Conservation (phyloP, 2,888 invertebrate species). For the Drosophila kuntzei region DNA sequence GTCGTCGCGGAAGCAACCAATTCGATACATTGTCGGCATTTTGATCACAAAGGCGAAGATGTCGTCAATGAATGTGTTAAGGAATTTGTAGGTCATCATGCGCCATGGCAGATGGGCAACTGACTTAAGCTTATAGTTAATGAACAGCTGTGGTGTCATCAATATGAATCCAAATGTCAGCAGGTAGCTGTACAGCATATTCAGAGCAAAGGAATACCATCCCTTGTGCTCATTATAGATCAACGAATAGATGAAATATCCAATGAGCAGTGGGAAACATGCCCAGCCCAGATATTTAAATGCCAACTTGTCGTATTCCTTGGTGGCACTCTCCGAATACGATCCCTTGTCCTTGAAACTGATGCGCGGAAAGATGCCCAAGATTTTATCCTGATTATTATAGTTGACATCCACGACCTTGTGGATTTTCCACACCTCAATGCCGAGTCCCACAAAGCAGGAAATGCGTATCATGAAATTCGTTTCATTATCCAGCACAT, state of each 20-base stretch:
- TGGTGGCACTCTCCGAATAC: slow-evolving; percentile 97
- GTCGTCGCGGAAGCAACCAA: slow-evolving; percentile 99
- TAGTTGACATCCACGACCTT: slow-evolving; percentile 96
- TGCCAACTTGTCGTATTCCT: slow-evolving; percentile 96
- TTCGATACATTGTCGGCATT: slow-evolving; percentile 99
- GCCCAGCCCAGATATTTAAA: slow-evolving; percentile 98
- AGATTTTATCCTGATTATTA: slow-evolving; percentile 90
- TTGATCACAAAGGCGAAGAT: slow-evolving; percentile 99
- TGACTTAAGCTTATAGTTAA: slow-evolving; percentile 99
- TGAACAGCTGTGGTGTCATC: slow-evolving; percentile 99
- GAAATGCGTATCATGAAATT: slow-evolving; percentile 98
- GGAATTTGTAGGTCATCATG: slow-evolving; percentile 99
- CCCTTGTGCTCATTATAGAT: slow-evolving; percentile 98
- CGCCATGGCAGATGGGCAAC: slow-evolving; percentile 99
- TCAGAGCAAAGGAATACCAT: slow-evolving; percentile 99
- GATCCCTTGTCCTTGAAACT: slow-evolving; percentile 97
- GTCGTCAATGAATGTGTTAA: slow-evolving; percentile 99
- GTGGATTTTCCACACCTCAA: slow-evolving; percentile 99
- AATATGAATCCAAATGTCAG: slow-evolving; percentile 99
- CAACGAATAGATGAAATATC: slow-evolving; percentile 98
- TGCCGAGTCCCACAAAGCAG: slow-evolving; percentile 96
- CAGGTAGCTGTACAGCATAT: slow-evolving; percentile 98
- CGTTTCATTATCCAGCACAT: slow-evolving; percentile 99
- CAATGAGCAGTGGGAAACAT: slow-evolving; percentile 95
- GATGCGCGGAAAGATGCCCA: slow-evolving; percentile 93